Evolutionary conservation across 1,140 invertebrate genomes (phyloP).

Genomic region (Drosophila seguyi): DNA sequence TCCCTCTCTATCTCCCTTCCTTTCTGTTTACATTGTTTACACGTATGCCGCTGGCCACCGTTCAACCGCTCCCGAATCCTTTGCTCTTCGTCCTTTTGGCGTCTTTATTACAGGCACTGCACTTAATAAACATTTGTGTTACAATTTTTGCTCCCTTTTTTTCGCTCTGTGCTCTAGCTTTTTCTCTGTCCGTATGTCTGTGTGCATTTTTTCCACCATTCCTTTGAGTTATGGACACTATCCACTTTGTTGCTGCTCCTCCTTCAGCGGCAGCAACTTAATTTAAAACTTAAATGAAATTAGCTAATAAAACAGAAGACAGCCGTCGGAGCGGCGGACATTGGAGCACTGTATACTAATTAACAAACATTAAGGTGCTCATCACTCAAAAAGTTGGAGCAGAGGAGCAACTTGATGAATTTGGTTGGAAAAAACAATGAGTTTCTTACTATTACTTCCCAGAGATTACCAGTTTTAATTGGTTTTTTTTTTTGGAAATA

Average conservation of each 20-base stretch:
- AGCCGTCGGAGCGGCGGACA: constrained; percentile 21
- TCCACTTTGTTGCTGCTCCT: constrained; percentile 54
- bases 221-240: constrained; percentile 66
- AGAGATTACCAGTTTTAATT: background rate
- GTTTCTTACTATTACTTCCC: constrained; percentile 2
- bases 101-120: constrained; percentile 78
- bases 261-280: constrained; percentile 47
- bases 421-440: constrained; percentile 13
- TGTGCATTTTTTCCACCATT: constrained; percentile 14
- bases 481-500: background rate
- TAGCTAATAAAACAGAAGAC: constrained; percentile 68
- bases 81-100: constrained; percentile 47
- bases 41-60: constrained; percentile 61
- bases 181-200: constrained; percentile 5
- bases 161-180: background rate
- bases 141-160: constrained; percentile 60
- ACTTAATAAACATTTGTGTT: constrained; percentile 81
- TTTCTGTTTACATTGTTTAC: constrained; percentile 71
- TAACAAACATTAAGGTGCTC: constrained; percentile 64
- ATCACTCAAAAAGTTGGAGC: constrained; percentile 43
- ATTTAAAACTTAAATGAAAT: constrained; percentile 75
- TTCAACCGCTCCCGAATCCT: constrained; percentile 34
- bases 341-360: constrained; percentile 51
- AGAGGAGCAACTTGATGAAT: constrained; percentile 11
- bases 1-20: background rate